Conservation (phyloP, 2,888 invertebrate genomes). For the Lycia hirtaria region DNA sequence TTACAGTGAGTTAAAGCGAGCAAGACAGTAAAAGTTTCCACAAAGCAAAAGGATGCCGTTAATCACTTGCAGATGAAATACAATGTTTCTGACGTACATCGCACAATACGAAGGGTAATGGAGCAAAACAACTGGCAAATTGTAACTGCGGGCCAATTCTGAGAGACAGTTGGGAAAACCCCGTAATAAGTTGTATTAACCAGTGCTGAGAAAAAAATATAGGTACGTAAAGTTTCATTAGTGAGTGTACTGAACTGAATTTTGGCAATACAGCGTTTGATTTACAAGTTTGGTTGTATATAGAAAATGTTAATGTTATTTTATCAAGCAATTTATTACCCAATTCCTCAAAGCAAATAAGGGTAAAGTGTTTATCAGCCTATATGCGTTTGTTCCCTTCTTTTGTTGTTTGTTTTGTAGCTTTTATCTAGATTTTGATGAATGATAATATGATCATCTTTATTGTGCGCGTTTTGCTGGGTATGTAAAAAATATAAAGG, state of each 20-base stretch:
- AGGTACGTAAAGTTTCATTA: background rate
- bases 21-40: background rate
- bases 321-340: too few relatives aligned
- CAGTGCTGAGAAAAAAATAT: background rate
- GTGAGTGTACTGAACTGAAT: background rate
- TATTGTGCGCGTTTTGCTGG: too few relatives aligned
- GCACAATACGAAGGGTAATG: slow-evolving; percentile 27
- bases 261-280: background rate
- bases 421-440: too few relatives aligned
- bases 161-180: slow-evolving; percentile 41
- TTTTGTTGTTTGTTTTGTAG: too few relatives aligned
- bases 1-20: background rate
- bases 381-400: too few relatives aligned
- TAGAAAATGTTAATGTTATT: too few relatives aligned
- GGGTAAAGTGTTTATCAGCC: too few relatives aligned
- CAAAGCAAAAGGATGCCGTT: background rate
- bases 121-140: slow-evolving; percentile 38
- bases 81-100: slow-evolving; percentile 13
- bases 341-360: too few relatives aligned
- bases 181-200: slow-evolving; percentile 31
- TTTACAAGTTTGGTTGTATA: too few relatives aligned
- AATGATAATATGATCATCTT: too few relatives aligned
- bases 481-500: too few relatives aligned
- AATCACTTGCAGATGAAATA: slow-evolving; percentile 25
- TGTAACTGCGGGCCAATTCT: slow-evolving; percentile 32